Percentiles rank a stretch among this genome's conserved stretches.
These are phyloP conservation scores for Ligdia adustata DNA, from an alignment of 2,888 invertebrate species.

Conservation along the genomic window DNA sequence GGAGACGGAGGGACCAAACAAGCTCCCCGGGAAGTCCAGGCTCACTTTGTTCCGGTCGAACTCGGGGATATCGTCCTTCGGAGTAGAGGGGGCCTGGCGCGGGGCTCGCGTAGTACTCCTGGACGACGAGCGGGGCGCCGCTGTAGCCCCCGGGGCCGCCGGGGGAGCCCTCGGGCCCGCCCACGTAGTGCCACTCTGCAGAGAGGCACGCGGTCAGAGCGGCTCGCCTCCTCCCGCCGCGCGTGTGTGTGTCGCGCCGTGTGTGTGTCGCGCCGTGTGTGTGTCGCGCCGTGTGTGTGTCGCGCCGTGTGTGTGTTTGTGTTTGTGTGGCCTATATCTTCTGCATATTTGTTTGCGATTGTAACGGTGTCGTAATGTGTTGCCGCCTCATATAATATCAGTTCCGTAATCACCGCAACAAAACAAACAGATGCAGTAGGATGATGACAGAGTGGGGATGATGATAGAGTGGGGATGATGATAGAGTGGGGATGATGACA, in stretches of 20 bases:
- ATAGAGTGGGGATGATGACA: too few species aligned
- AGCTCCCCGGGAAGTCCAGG: slow-evolving; percentile 86
- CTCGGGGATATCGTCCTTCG: slow-evolving; percentile 83
- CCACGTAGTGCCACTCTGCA: slow-evolving; percentile 68
- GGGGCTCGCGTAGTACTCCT: slow-evolving; percentile 27
- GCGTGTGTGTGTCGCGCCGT: slow-evolving; percentile 6
- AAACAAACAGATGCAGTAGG: too few species aligned
- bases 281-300: background rate
- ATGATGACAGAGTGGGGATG: too few species aligned
- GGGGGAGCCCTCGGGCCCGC: slow-evolving; percentile 45
- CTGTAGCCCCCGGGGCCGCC: slow-evolving; percentile 33
- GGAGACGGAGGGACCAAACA: slow-evolving; percentile 87
- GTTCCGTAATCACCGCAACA: too few species aligned
- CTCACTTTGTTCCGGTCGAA: slow-evolving; percentile 87
- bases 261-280: slow-evolving; percentile 2
- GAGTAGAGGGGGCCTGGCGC: slow-evolving; percentile 31
- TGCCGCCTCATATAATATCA: too few species aligned
- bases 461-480: too few species aligned
- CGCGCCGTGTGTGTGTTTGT: background rate
- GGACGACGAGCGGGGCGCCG: slow-evolving; percentile 31
- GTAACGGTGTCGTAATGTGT: too few species aligned
- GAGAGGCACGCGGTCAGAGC: slow-evolving; percentile 4
- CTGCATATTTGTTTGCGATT: too few species aligned
- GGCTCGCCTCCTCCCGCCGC: slow-evolving; percentile 1
- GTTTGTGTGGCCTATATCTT: too few species aligned